Percentiles rank a stretch among this genome's conserved stretches.
phyloP scores from a whole-genome alignment of 2,797 vertebrate genomes.

The Argentina silus region DNA sequence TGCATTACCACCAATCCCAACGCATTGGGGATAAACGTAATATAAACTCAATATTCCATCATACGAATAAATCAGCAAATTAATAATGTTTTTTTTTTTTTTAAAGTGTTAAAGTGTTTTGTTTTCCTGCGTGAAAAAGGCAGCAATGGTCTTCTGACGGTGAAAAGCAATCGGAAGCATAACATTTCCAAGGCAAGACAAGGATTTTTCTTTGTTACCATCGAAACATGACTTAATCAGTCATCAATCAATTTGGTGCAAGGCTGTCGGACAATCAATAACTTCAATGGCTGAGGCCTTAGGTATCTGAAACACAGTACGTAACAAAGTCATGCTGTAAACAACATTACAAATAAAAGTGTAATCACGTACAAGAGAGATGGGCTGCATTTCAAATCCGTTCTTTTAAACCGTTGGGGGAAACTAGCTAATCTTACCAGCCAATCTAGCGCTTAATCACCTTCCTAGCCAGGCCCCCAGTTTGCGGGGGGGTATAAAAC shows the following conservation, averaged over 20 bases:
- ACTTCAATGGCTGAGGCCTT: conserved; percentile 1
- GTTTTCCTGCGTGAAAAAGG: conserved; percentile 34
- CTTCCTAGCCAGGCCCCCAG: neutral
- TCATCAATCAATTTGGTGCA: conserved; percentile 15
- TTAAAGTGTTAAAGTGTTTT: neutral
- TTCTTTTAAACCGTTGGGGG: neutral
- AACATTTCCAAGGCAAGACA: conserved; percentile 35
- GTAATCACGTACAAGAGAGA: neutral
- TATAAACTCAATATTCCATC: conserved; percentile 6
- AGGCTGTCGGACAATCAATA: conserved; percentile 13
- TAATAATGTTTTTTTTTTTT: conserved; percentile 11
- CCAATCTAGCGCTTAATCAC: neutral
- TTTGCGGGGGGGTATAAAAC: neutral
- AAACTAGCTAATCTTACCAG: neutral
- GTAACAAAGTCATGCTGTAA: neutral
- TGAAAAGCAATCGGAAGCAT: conserved; percentile 50
- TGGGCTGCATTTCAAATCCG: neutral
- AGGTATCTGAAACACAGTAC: neutral
- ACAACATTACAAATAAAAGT: neutral
- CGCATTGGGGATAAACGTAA: neutral
- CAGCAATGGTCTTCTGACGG: conserved; percentile 38
- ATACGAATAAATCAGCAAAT: conserved; percentile 23
- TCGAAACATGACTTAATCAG: neutral
- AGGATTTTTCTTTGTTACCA: conserved; percentile 7
- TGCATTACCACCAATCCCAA: neutral